Percentiles rank a stretch among this genome's conserved stretches.
phyloP scores from a whole-genome alignment of 2,113 vertebrate genomes.

The Oncorhynchus gorbuscha region DNA sequence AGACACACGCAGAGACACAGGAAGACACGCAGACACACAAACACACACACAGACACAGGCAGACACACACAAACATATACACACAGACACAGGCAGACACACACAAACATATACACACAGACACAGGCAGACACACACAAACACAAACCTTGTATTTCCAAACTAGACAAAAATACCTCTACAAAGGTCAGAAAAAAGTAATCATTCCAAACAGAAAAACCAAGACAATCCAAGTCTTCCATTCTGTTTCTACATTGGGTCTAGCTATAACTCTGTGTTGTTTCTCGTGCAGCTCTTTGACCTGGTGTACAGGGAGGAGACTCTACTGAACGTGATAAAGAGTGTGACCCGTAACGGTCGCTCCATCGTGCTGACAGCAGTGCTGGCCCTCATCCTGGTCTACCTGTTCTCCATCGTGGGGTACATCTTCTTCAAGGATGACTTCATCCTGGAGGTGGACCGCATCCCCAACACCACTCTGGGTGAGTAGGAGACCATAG shows the following conservation, averaged over 20 bases:
- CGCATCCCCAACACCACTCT: conserved; percentile 84
- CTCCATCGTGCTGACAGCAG: conserved; percentile 95
- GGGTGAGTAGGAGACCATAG: conserved; percentile 51
- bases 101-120: no score
- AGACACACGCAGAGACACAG: no score
- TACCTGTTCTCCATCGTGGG: conserved; percentile 99
- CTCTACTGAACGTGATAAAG: conserved; percentile 96
- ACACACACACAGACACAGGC: no score
- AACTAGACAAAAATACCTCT: not conserved
- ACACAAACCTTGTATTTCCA: not conserved
- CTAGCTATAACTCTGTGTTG: not conserved
- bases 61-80: no score
- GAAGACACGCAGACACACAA: no score
- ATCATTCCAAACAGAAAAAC: no score
- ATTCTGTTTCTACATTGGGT: no score
- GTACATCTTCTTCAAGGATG: conserved; percentile 99
- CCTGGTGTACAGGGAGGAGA: conserved; percentile 97
- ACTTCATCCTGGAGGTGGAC: conserved; percentile 97
- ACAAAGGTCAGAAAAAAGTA: not conserved
- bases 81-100: no score
- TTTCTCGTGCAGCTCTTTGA: conserved; percentile 85
- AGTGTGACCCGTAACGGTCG: conserved; percentile 97
- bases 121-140: no score
- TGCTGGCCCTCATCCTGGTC: conserved; percentile 95
- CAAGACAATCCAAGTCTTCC: not conserved